These are phyloP conservation scores for Uropsilus gracilis DNA, from an alignment of 2,113 vertebrate species.

Conservation along the genomic window DNA sequence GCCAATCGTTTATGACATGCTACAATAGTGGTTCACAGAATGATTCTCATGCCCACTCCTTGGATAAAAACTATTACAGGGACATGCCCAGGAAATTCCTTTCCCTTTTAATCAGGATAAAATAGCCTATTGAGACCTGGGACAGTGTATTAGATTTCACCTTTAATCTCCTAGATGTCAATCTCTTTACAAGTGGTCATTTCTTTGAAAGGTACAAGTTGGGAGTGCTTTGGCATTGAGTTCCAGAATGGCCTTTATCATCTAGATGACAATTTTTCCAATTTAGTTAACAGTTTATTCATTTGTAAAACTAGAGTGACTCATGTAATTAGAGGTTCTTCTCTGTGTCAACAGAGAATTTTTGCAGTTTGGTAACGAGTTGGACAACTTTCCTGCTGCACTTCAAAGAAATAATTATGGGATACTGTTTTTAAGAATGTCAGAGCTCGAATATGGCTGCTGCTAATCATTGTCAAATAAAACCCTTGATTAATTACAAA, in stretches of 20 bases:
- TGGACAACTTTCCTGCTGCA: constrained; percentile 71
- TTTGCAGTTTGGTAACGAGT: constrained; percentile 79
- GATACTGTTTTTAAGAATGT: constrained; percentile 79
- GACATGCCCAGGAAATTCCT: constrained; percentile 39
- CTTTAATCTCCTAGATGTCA: constrained; percentile 71
- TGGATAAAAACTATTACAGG: constrained; percentile 39
- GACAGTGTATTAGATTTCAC: constrained; percentile 73
- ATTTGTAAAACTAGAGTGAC: constrained; percentile 84
- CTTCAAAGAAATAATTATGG: constrained; percentile 75
- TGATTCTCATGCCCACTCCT: not conserved
- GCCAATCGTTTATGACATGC: not conserved
- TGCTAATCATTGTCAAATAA: constrained; percentile 78
- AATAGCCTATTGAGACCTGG: constrained; percentile 51
- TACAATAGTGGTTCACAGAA: not conserved
- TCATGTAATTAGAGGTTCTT: constrained; percentile 84
- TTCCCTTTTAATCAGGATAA: constrained; percentile 68
- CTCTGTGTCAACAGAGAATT: constrained; percentile 80
- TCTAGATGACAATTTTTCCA: constrained; percentile 79
- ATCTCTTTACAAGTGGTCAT: constrained; percentile 68
- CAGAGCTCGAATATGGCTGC: constrained; percentile 76
- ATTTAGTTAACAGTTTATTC: constrained; percentile 83
- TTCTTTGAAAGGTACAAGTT: constrained; percentile 77
- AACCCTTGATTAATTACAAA: constrained; percentile 71
- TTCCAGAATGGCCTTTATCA: constrained; percentile 78
- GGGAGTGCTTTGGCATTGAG: constrained; percentile 56